Evolutionary conservation across 2,888 invertebrate species (phyloP).

Genomic region (Leucozona laternaria): DNA sequence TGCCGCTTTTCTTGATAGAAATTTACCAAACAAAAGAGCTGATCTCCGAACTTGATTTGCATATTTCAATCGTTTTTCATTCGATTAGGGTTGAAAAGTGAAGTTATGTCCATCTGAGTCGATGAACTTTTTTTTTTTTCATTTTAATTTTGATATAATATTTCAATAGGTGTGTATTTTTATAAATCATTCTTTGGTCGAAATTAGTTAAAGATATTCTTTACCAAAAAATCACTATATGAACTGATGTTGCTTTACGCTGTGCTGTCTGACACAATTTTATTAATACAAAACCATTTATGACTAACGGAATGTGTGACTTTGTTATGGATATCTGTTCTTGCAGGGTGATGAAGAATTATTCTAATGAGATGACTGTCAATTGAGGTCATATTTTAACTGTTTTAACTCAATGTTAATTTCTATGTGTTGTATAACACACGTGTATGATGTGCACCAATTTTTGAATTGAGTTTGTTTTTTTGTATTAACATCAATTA

Average conservation of each 20-base stretch:
- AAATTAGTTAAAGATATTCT: background rate
- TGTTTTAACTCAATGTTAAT: background rate
- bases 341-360: background rate
- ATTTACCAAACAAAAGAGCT: conserved; percentile 55
- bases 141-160: background rate
- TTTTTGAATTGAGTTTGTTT: background rate
- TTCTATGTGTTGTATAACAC: background rate
- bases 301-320: conserved; percentile 1
- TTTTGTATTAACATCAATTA: background rate
- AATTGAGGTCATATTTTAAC: background rate
- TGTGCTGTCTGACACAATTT: background rate
- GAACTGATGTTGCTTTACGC: background rate
- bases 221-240: background rate
- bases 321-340: background rate
- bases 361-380: background rate
- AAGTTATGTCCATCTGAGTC: conserved; percentile 32
- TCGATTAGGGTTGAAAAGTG: conserved; percentile 14
- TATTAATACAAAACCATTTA: too few species aligned
- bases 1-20: background rate
- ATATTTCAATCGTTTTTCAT: conserved; percentile 42
- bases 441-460: background rate
- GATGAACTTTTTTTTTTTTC: conserved; percentile 35
- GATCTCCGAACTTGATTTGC: conserved; percentile 51
- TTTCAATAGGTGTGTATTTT: background rate
- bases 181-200: background rate